Conservation (phyloP, 2,888 invertebrate species). For the Orchesella flavescens region DNA sequence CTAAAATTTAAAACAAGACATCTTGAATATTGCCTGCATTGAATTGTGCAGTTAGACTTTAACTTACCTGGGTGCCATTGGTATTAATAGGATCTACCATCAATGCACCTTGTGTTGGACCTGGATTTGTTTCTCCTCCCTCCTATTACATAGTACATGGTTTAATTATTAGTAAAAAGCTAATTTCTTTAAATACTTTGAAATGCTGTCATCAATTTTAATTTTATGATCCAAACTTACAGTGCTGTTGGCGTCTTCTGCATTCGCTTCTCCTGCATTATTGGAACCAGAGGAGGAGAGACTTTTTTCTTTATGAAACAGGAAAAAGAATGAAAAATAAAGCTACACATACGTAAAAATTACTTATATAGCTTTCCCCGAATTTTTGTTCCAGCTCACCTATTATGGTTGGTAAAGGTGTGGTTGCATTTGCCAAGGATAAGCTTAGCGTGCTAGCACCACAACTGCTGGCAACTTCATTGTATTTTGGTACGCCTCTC, state of each 20-base stretch:
- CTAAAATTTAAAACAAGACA: too few relatives aligned
- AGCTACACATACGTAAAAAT: background rate
- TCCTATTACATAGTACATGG: conserved; percentile 5
- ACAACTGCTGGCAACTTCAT: conserved; percentile 57
- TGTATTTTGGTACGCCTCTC: conserved; percentile 60
- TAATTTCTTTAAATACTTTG: too few relatives aligned
- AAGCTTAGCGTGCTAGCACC: conserved; percentile 35
- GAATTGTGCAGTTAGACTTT: too few relatives aligned
- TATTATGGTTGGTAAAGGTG: conserved; percentile 12
- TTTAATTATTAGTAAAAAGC: conserved; percentile 7
- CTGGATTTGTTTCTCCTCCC: conserved; percentile 7
- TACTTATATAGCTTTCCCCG: background rate
- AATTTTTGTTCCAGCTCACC: conserved; percentile 2
- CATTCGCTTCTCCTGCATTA: background rate
- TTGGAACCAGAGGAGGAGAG: too few relatives aligned
- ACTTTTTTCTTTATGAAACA: background rate
- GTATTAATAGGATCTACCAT: background rate
- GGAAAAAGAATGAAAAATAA: background rate
- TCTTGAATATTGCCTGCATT: too few relatives aligned
- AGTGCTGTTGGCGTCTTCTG: background rate
- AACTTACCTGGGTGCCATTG: too few relatives aligned
- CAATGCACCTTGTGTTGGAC: conserved; percentile 15
- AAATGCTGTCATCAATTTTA: too few relatives aligned
- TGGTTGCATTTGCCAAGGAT: conserved; percentile 24
- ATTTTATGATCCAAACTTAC: too few relatives aligned